These are phyloP conservation scores for Scaptomyza tumidula DNA, from an alignment of 2,888 invertebrate species.

Conservation along the genomic window DNA sequence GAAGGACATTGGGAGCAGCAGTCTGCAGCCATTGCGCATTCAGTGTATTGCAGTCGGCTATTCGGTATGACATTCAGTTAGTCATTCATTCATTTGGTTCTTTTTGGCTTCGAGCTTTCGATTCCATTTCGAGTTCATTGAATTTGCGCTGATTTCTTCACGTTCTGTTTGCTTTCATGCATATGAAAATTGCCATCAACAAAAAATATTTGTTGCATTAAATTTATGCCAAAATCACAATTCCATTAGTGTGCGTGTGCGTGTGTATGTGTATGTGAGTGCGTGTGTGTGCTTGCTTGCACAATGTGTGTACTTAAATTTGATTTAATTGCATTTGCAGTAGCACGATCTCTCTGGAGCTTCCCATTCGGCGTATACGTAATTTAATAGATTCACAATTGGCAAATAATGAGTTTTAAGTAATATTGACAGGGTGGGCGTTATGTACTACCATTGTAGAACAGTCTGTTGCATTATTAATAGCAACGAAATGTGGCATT, in stretches of 20 bases:
- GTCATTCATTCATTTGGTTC: slow-evolving; percentile 22
- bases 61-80: slow-evolving; percentile 22
- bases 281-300: slow-evolving; percentile 31
- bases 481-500: slow-evolving; percentile 52
- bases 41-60: slow-evolving; percentile 27
- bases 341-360: neutral
- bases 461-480: slow-evolving; percentile 78
- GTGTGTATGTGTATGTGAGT: slow-evolving; percentile 5
- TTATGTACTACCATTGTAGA: neutral
- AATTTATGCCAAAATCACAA: slow-evolving; percentile 63
- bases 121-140: slow-evolving; percentile 80
- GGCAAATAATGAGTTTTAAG: slow-evolving; percentile 74
- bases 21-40: slow-evolving; percentile 28
- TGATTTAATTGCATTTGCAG: slow-evolving; percentile 72
- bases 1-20: slow-evolving; percentile 23
- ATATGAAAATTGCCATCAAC: slow-evolving; percentile 69
- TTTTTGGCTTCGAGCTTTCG: slow-evolving; percentile 47
- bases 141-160: slow-evolving; percentile 73
- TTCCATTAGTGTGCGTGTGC: slow-evolving; percentile 14
- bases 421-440: slow-evolving; percentile 66
- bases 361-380: slow-evolving; percentile 55
- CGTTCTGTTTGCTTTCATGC: slow-evolving; percentile 47
- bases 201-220: slow-evolving; percentile 46
- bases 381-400: slow-evolving; percentile 71
- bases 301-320: slow-evolving; percentile 57